Evolutionary conservation across 2,113 vertebrate species (phyloP), one percentile per base, ranked within the genome.

Genomic region (Chaetorhynchus papuensis): DNA sequence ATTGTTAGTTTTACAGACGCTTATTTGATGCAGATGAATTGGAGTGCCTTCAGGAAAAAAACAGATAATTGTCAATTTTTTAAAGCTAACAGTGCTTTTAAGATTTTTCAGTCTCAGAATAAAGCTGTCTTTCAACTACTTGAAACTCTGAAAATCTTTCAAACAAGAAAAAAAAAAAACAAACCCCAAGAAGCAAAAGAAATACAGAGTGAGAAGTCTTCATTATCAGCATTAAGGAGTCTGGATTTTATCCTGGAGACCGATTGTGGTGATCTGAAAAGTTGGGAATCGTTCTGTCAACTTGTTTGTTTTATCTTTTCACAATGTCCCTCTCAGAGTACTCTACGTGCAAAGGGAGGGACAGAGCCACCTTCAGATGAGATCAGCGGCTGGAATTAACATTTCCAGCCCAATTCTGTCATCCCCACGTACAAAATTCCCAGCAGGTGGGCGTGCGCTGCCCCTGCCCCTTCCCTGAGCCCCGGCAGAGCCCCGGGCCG

Each of bases 21-120:
- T 96, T 94, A 96, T 97, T 97, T 96, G 94, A 92, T 91, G 94
- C 94, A 96, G 95, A 96, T 96, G 96, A 97, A 96, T 93, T 92
- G 93, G 92, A 96, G 65, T 95, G 95, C 87, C 93, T 93, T 93
- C 85, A 83, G 87, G 93, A 78, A 69, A 85, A 89, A 86, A 81
- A 60, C 81, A 94, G 54, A 95, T 95, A 96, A 97, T 96, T 93
- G 87, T 90, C 89, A 72, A 79, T 94, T 91, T 96, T 91, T 96
- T 89, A 82, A 93, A 94, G 87, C 87, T 91, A 91, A 83, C 79
- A 86, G 74, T 22, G 54, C 95, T 96, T 94, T 94, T 85, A 91
- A 90, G 87, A 69, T 87, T 90, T 72, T 72, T 88, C 39, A 57
- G 82, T 80, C 83, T 85, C 74, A 44, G 78, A 94, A 78, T 91